Conservation (phyloP, 2,797 vertebrate genomes). For the Thaleichthys pacificus region DNA sequence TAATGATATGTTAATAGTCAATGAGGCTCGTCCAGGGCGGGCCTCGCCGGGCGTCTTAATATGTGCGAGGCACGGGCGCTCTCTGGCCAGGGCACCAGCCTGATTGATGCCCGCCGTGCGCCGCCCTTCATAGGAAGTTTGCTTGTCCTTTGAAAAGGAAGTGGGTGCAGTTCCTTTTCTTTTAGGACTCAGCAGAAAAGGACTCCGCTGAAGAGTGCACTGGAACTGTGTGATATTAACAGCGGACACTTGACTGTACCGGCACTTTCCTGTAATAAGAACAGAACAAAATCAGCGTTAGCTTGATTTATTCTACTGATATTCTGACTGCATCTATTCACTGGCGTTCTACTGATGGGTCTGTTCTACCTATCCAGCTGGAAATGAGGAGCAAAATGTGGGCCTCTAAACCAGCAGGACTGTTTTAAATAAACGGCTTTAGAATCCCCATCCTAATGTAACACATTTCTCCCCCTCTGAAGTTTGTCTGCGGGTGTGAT, state of each 20-base stretch:
- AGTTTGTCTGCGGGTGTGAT: slow-evolving; percentile 62
- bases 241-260: not conserved
- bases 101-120: slow-evolving; percentile 48
- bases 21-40: slow-evolving; percentile 59
- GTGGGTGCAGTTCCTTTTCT: not conserved
- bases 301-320: no score
- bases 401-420: slow-evolving; percentile 37
- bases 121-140: slow-evolving; percentile 49
- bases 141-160: slow-evolving; percentile 48
- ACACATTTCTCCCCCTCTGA: slow-evolving; percentile 55
- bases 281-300: no score
- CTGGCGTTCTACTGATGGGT: not conserved
- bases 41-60: slow-evolving; percentile 53
- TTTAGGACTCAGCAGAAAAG: no score
- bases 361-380: not conserved
- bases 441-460: slow-evolving; percentile 64
- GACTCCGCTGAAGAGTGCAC: no score
- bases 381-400: not conserved
- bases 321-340: not conserved
- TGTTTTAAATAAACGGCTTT: slow-evolving; percentile 60
- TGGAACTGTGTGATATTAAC: no score
- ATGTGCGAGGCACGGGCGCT: slow-evolving; percentile 18
- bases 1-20: slow-evolving; percentile 72
- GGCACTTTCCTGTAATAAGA: no score
- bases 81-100: slow-evolving; percentile 28